Evolutionary conservation across 2,113 vertebrate genomes (phyloP).

Genomic region (Actenoides lindsayi): DNA sequence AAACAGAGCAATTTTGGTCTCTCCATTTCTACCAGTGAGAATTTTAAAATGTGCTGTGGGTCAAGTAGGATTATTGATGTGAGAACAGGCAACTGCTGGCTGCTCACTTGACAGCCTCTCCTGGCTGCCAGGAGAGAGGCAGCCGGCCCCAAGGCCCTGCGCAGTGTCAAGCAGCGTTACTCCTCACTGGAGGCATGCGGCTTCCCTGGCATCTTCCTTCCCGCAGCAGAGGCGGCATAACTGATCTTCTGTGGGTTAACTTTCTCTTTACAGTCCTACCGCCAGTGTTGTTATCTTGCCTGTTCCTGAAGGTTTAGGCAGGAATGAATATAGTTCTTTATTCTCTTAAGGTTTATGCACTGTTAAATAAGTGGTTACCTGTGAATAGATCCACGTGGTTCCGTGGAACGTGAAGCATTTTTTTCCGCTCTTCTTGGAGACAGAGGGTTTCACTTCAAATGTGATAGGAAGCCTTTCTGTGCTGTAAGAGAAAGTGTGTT

Average conservation of each 20-base stretch:
- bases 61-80: constrained; percentile 10
- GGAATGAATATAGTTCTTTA: neutral
- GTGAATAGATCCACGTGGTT: neutral
- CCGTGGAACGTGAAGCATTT: neutral
- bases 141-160: neutral
- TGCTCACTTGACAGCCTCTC: neutral
- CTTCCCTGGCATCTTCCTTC: neutral
- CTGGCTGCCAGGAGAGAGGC: neutral
- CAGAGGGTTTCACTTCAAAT: neutral
- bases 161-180: neutral
- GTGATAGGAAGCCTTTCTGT: neutral
- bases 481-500: neutral
- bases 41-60: neutral
- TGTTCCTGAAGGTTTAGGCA: neutral
- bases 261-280: neutral
- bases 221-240: neutral
- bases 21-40: neutral
- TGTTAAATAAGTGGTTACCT: neutral
- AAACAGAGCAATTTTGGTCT: neutral
- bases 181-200: neutral
- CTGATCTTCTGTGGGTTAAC: neutral
- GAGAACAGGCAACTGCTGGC: neutral
- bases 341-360: neutral
- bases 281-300: neutral
- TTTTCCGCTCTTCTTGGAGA: neutral